These are phyloP conservation scores for Teleopsis dalmanni DNA, from an alignment of 1,140 invertebrate genomes.

Conservation along the genomic window DNA sequence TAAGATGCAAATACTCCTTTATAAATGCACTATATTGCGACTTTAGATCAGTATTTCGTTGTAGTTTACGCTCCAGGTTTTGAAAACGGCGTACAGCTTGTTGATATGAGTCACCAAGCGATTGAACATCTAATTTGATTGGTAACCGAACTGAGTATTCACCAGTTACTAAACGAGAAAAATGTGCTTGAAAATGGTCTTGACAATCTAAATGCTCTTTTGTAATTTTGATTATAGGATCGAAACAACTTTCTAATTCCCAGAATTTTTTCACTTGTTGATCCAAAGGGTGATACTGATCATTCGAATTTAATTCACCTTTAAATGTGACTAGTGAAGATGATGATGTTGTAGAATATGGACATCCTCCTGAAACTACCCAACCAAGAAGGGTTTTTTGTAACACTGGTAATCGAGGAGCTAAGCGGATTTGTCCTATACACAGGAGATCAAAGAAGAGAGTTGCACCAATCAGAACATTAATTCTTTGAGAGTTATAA, in stretches of 20 bases:
- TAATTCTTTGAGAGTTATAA: neutral
- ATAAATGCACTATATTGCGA: neutral
- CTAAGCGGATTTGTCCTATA: conserved; percentile 7
- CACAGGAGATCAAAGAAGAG: conserved; percentile 4
- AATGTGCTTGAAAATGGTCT: conserved; percentile 3
- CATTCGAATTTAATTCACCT: too few species aligned
- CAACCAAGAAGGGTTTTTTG: conserved; percentile 13
- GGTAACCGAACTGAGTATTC: conserved; percentile 9
- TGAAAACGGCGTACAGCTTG: neutral
- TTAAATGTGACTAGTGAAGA: too few species aligned
- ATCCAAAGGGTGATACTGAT: neutral
- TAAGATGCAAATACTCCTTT: neutral
- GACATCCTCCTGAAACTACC: conserved; percentile 10
- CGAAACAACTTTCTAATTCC: neutral
- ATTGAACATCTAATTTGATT: neutral
- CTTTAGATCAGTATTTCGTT: neutral
- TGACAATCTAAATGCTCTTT: conserved; percentile 4
- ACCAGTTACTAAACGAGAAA: neutral
- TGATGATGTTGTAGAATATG: neutral
- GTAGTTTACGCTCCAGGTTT: neutral
- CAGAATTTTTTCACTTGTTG: conserved; percentile 8
- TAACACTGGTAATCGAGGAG: neutral
- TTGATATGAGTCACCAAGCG: conserved; percentile 6
- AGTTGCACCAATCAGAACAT: conserved; percentile 1
- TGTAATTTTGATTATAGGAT: conserved; percentile 12